Conservation (phyloP, 2,888 invertebrate genomes). For the Troides oblongomaculatus region DNA sequence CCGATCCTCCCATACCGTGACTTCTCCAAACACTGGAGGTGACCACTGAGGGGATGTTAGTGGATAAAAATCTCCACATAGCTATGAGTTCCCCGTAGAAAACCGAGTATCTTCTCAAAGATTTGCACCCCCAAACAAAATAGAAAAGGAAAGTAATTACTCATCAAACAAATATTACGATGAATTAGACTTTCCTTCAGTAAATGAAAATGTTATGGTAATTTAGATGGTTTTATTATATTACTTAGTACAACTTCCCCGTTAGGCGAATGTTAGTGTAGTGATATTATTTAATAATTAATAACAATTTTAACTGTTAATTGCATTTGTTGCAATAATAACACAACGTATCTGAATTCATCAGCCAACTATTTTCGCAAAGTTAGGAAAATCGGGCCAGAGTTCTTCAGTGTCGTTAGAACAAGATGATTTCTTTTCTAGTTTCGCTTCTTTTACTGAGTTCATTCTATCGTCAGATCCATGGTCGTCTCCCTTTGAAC, state of each 20-base stretch:
- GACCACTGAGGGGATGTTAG: too few relatives aligned
- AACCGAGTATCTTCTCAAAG: too few relatives aligned
- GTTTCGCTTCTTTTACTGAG: conserved; percentile 42
- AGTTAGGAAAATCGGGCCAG: conserved; percentile 69
- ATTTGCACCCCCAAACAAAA: too few relatives aligned
- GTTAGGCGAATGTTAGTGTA: neutral
- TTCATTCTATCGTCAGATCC: conserved; percentile 20
- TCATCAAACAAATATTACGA: too few relatives aligned
- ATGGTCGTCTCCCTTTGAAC: conserved; percentile 9
- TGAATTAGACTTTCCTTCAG: too few relatives aligned
- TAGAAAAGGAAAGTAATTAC: too few relatives aligned
- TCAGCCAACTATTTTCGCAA: conserved; percentile 65
- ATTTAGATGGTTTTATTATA: neutral
- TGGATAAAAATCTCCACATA: too few relatives aligned
- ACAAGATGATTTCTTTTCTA: conserved; percentile 44
- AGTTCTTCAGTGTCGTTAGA: conserved; percentile 62
- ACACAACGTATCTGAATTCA: neutral
- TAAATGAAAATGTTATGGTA: too few relatives aligned
- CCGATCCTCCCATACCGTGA: too few relatives aligned
- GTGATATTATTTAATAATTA: neutral
- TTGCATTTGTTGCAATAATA: neutral
- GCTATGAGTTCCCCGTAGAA: too few relatives aligned
- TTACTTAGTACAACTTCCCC: neutral
- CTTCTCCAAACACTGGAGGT: too few relatives aligned
- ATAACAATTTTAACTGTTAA: neutral